Conservation (phyloP, 2,113 vertebrate species). For the Notiomystis cincta region DNA sequence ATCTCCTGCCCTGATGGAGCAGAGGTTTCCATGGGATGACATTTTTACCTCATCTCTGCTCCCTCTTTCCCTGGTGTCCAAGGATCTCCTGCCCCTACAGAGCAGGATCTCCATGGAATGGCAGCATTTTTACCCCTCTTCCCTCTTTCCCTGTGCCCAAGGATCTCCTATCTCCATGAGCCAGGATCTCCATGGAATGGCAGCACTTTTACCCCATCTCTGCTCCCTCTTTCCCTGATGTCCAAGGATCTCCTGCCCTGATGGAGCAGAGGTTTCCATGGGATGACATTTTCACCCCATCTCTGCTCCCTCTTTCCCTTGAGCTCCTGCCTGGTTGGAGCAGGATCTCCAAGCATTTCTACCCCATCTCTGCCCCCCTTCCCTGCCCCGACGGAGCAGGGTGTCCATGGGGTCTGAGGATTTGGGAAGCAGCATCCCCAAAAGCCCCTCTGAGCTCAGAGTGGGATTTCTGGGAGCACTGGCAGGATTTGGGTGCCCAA, state of each 20-base stretch:
- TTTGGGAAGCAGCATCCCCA: no score
- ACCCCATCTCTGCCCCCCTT: background rate
- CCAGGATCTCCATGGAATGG: background rate
- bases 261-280: background rate
- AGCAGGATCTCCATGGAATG: background rate
- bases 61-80: background rate
- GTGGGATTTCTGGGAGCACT: rapidly evolving
- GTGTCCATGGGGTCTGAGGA: background rate
- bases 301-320: no score
- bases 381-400: rapidly evolving
- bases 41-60: background rate
- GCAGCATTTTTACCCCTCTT: background rate
- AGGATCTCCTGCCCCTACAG: background rate
- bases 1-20: background rate
- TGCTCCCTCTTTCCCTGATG: background rate
- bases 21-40: background rate
- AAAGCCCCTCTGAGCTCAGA: rapidly evolving
- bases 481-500: background rate
- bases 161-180: no score
- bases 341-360: background rate
- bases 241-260: rapidly evolving
- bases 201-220: background rate
- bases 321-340: background rate
- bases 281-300: background rate
- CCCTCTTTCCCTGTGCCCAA: background rate